Evolutionary conservation across 2,113 vertebrate genomes (phyloP).

Genomic region (Pygoscelis antarcticus): DNA sequence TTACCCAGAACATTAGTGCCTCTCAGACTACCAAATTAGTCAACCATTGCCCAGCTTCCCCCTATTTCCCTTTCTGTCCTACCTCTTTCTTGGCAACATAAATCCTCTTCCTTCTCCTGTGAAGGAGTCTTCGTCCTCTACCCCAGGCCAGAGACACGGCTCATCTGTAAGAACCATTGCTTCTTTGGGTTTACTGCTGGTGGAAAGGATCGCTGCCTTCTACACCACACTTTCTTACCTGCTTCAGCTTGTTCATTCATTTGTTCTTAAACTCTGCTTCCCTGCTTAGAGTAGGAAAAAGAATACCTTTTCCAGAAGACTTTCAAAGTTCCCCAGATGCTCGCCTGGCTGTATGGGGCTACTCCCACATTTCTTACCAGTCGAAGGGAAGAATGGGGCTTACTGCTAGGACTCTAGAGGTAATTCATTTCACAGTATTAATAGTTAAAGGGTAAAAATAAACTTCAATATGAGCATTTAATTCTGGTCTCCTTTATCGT

Average conservation of each 20-base stretch:
- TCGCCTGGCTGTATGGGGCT: background rate
- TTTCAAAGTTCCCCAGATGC: background rate
- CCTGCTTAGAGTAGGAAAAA: background rate
- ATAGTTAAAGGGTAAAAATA: background rate
- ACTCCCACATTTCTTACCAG: background rate
- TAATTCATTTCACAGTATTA: background rate
- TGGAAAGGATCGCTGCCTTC: background rate
- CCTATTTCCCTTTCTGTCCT: background rate
- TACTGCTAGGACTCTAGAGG: background rate
- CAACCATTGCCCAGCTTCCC: background rate
- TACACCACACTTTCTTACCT: background rate
- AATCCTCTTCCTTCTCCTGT: background rate
- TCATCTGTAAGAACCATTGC: background rate
- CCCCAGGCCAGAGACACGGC: background rate
- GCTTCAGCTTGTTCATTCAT: background rate
- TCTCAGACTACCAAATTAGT: background rate
- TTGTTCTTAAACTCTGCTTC: background rate
- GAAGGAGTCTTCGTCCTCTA: background rate
- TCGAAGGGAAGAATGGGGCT: background rate
- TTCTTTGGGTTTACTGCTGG: background rate
- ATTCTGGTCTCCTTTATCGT: background rate
- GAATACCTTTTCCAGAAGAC: background rate
- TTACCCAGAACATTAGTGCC: background rate
- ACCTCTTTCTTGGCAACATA: background rate
- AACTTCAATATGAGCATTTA: background rate